These are phyloP conservation scores for Nibea albiflora DNA, from an alignment of 2,113 vertebrate species.

Conservation along the genomic window DNA sequence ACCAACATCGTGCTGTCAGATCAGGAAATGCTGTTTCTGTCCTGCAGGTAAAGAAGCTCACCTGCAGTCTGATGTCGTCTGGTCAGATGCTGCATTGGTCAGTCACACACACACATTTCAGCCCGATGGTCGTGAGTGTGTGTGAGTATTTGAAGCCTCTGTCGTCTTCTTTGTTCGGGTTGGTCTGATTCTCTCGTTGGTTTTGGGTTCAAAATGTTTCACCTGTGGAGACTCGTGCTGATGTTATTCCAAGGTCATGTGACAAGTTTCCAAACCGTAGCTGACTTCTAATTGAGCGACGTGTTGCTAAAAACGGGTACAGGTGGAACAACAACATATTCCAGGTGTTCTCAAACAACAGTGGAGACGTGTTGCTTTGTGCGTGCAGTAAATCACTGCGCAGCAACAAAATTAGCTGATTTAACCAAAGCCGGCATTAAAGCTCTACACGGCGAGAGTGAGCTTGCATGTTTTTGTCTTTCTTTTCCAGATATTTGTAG, in stretches of 20 bases:
- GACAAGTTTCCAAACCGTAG: background rate
- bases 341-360: conserved; percentile 20
- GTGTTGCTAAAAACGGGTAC: conserved; percentile 6
- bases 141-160: too few relatives aligned
- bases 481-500: conserved; percentile 63
- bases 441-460: conserved; percentile 39
- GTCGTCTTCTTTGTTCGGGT: too few relatives aligned
- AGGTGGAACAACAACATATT: background rate
- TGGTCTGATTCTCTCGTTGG: background rate
- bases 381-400: background rate
- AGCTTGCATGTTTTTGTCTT: conserved; percentile 61
- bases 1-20: too few relatives aligned
- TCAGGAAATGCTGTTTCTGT: too few relatives aligned
- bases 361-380: too few relatives aligned
- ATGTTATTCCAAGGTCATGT: background rate
- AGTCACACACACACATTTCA: too few relatives aligned
- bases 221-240: too few relatives aligned
- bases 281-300: conserved; percentile 10
- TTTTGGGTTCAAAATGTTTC: background rate
- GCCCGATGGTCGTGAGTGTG: too few relatives aligned
- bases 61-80: too few relatives aligned
- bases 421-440: conserved; percentile 58
- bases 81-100: too few relatives aligned
- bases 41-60: too few relatives aligned
- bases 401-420: conserved; percentile 62